Base-by-base conservation (phyloP, 2,888 invertebrate genomes). In the Harpalus rubripes region DNA sequence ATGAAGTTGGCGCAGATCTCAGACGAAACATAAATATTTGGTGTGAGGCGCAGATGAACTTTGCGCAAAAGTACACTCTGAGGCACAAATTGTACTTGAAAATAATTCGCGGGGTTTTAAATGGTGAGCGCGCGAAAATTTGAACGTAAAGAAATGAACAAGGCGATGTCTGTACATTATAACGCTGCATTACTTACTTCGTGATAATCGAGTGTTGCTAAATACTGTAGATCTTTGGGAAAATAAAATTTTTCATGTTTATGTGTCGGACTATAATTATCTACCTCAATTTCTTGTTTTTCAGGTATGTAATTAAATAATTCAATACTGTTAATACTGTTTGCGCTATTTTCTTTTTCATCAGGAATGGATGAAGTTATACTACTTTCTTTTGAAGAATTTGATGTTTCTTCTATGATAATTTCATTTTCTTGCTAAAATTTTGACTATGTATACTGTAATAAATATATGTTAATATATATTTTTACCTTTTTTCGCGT, bases 211-310 rank as follows among this genome's bases (percentile, higher is more conserved):
- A 12, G 15, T 0, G 81, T 32, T n/a, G 41, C 58, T n/a, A 81
- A 32, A 68, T 81, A 81, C 12, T 32, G 58, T 7, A 22, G 52
- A 52, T 81, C 81, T 16, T 16, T 15, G 8, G 81, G 32, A 72
- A 81, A 81, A 52, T 81, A 81, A 72, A 81, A 81, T 15, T 39
- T 65, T 22, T 81, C 65, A 10, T 61, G 65, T n/a, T 16, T 78
- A 26, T 68, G 16, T 4, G 32, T 16, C 2, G 12, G 32, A 72
- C 7, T 41, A 10, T n/a, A 15, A 68, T 41, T 58, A 18, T 79
- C 59, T 16, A 7, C 56, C 6, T 79, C 79, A 12, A 16, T 79
- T 52, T 79, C 5, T 74, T 8, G 0, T 32, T 15, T 15, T 44
- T 26, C 26, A 41, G 7, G 10, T 72, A 41, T 52, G 7, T 56